Base-by-base conservation (phyloP, 1,140 invertebrate species). In the Oryzaephilus surinamensis region DNA sequence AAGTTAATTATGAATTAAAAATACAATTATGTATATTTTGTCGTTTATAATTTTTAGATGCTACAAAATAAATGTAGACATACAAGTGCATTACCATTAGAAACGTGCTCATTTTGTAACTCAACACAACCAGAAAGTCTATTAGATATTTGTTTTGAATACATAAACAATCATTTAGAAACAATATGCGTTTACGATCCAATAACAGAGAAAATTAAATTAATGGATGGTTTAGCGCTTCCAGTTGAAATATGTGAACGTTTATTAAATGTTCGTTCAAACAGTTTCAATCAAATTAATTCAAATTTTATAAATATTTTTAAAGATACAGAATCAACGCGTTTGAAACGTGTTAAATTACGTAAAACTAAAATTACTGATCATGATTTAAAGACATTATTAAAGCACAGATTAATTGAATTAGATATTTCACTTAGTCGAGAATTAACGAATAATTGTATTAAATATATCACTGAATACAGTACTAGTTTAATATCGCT, bases 261-360 rank as follows among this genome's bases (percentile, higher is more conserved):
- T 57, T 62, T 85, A 11, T 62, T 88, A 4, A 60, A 74, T 38
- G 61, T 68, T 8, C 74, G 74, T 43, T 74, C 47, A 7, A 46
- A 77, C 39, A 69, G 70, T 43, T 69, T 67, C 14, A 65, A 70
- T 45, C 64, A 69, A 8, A 55, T 78, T 5, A 72, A 76, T 51
- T 74, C 84, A 46, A 67, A 63, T 35, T 79, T 86, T 47, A 71
- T 84, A 3, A 70, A 74, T 43, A 67, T 89, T 41, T 88, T 91
- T 54, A 63, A 70, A 46, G 77, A 89, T 58, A 64, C 65, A 6
- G 53, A 60, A 0, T 64, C 66, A 7, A 85, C 84, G 1, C 73
- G 78, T 37, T 63, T 92, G 3, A 76, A 76, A 49, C 64, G 71
- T 27, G 72, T 91, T 3, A 73, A 72, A 50, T 63, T 93, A 39